Base-by-base conservation (phyloP, 2,888 invertebrate species). In the Galerucella pusilla region DNA sequence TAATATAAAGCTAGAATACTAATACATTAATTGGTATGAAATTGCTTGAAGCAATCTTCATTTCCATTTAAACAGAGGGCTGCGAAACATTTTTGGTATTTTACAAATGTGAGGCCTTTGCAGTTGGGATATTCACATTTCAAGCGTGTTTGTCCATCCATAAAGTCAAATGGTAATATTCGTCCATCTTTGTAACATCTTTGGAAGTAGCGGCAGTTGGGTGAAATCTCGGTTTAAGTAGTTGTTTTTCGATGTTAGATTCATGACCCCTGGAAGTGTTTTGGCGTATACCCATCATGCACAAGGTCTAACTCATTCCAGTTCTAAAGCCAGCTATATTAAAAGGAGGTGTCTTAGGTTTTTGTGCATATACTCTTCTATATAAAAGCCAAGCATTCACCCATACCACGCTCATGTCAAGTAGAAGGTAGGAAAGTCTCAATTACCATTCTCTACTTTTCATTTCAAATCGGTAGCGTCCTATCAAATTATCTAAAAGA, bases 321-420 rank as follows among this genome's bases (percentile, higher is more conserved):
- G 63, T 28, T 63, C 28, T n/a, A 28, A 63, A 63, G 25, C 42
- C 28, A n/a, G 42, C 28, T 42, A 63, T 42, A 28, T 42, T n/a
- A 42, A 63, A 42, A 28, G 2, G 28, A 42, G 63, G 28, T 14
- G 12, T 63, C n/a, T 63, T 35, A 42, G 42, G 35, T 28, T 42
- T 42, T 63, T 35, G 28, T 42, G 42, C 42, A 63, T 28, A 28
- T 63, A 42, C 35, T 42, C 63, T 63, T 63, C 42, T 63, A 42
- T 63, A 63, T 42, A 63, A 35, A 63, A 63, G 63, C 63, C 63
- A 63, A 63, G 25, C 63, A 63, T 63, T 63, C n/a, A n/a, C n/a
- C n/a, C n/a, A n/a, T n/a, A 63, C 63, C 35, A 63, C 28, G 63
- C 35, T 63, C 42, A 63, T 63, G 42, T 63, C 63, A n/a, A 63